Evolutionary conservation across 2,888 invertebrate species (phyloP), one percentile per base, ranked within the genome.

Genomic region (Watsonalla binaria): DNA sequence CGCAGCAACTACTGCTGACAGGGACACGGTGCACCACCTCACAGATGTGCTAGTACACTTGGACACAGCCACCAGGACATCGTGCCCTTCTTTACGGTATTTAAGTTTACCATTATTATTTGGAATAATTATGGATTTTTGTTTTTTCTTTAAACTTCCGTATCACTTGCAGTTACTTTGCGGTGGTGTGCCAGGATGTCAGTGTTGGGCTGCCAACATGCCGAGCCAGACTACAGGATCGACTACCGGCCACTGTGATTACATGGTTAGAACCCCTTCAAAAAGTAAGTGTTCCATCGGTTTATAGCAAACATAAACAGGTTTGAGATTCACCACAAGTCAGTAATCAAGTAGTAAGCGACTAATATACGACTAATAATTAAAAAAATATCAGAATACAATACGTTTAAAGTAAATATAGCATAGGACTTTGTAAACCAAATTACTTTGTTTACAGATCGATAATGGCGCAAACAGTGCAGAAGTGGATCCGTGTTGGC

Each of bases 11-110:
- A 54, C 37, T 37, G 37, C 37, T 13, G 37, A 37, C 42, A 45
- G 14, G 14, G 42, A 49, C 42, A 14, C 0, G 9, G 11, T 5
- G 15, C 14, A 9, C 11, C 45, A 47, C 42, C 11, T 42, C 11
- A 42, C 34, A 11, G 37, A 33, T n/a, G 33, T 57, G 5, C 52
- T 65, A 11, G 35, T 53, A 11, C 53, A 55, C 34, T 48, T 72
- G 9, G 66, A 70, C 51, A 6, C 39, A 14, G 56, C 53, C 8
- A 52, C 66, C 7, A 66, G 68, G 50, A 68, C 66, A 59, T 37
- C 59, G 5, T 62, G 64, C 45, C 60, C 65, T 9, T 45, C 59
- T 8, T 15, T 67, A n/a, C 61, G 54, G 70, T 49, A 14, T 14
- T 48, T 48, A 11, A n/a, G 6, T 66, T 52, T 53, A 54, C 42